Evolutionary conservation across 2,888 invertebrate genomes (phyloP), one percentile per base, ranked within the genome.

Genomic region (Heliconius erato): DNA sequence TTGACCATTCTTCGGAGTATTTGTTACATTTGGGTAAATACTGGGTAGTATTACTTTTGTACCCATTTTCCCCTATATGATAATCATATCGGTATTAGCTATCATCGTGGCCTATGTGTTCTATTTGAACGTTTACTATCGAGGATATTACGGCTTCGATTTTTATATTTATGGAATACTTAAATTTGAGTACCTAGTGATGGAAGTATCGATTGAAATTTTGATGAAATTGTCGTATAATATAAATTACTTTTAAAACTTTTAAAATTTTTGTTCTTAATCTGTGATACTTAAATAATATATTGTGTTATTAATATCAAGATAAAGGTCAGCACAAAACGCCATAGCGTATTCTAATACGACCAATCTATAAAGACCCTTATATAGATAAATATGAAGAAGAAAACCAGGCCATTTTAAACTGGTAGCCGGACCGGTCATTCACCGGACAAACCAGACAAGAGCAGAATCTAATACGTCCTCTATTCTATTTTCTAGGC

Each of bases 361-460:
- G 68, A 12, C 78, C 68, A 68, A 32, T 49, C 7, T 23, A 44
- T 23, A 11, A 28, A 6, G 68, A 68, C n/a, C 23, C 32, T 12
- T 67, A 12, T 7, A 14, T 2, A 23, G 11, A 49, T 68, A 28
- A 23, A 28, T 11, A 16, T 23, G 23, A 26, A 32, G 23, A 28
- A 44, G 23, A 44, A 68, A 68, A 44, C 28, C 5, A 68, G 78
- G 12, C 28, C 78, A 78, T 49, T 12, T 59, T n/a, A 44, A 23
- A 26, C n/a, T 77, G 40, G 76, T 26, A 9, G 16, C 40, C 19
- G 69, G 76, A 63, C 28, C 35, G 80, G 80, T 81, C 81, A 69
- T 77, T 81, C 76, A 81, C 81, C 81, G 44, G 74, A 71, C 81
- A 77, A 67, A 71, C 81, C 69, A 81, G 81, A 81, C 81, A 59